A percentile compares a stretch with the other conserved stretches of the same genome.
phyloP scores from a whole-genome alignment of 1,140 invertebrate genomes.

The Arion vulgaris region DNA sequence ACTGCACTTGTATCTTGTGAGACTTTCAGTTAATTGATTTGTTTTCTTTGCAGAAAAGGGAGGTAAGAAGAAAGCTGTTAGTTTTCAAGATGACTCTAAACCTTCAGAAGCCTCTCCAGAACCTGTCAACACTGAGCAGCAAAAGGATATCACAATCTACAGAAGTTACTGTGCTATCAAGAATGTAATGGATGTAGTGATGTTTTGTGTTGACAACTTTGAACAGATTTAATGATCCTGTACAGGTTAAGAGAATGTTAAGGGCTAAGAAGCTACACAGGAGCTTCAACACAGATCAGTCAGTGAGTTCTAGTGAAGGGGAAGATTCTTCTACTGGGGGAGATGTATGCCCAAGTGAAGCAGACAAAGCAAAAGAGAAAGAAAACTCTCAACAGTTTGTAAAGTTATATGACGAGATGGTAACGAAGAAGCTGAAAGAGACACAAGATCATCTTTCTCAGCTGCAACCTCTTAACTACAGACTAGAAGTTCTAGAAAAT shows the following conservation, averaged over 20 bases:
- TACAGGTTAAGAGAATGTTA: conserved; percentile 39
- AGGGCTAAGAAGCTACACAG: conserved; percentile 23
- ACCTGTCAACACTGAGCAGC: conserved; percentile 59
- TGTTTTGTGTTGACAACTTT: conserved; percentile 59
- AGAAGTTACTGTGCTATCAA: conserved; percentile 68
- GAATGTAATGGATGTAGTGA: conserved; percentile 65
- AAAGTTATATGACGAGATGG: conserved; percentile 58
- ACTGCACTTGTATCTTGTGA: no score
- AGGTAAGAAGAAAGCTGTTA: conserved; percentile 54
- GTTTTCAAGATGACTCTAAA: conserved; percentile 50
- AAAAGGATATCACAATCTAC: conserved; percentile 65
- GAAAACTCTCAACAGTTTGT: conserved; percentile 46
- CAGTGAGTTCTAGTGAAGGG: conserved; percentile 48
- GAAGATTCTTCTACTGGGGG: conserved; percentile 43
- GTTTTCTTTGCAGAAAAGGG: conserved; percentile 38
- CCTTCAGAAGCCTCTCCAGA: conserved; percentile 23
- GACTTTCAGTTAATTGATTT: no score
- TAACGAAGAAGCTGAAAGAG: conserved; percentile 57
- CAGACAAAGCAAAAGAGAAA: background rate
- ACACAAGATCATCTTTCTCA: conserved; percentile 59
- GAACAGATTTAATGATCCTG: conserved; percentile 57
- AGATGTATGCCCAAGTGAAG: background rate
- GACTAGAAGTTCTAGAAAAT: conserved; percentile 73
- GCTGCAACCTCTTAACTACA: conserved; percentile 69
- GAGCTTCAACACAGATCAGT: conserved; percentile 32